Evolutionary conservation across 2,888 invertebrate genomes (phyloP).

Genomic region (Priocnemis perturbator): DNA sequence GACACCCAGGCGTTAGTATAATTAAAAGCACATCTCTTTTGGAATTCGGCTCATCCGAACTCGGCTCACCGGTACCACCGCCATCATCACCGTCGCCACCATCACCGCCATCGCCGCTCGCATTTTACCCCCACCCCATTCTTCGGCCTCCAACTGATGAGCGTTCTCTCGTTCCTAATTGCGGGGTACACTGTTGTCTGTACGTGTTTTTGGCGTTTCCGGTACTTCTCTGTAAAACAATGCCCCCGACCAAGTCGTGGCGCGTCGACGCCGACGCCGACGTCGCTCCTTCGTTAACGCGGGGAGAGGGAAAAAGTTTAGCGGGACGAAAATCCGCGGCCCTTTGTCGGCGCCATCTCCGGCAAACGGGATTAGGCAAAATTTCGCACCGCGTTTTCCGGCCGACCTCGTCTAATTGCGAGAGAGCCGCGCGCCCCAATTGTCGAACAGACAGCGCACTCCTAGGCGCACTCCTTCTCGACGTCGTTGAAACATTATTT

Average conservation of each 20-base stretch:
- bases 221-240: conserved; percentile 38
- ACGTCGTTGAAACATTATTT: too few relatives aligned
- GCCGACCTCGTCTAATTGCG: too few relatives aligned
- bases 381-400: too few relatives aligned
- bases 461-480: too few relatives aligned
- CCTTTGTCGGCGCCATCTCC: too few relatives aligned
- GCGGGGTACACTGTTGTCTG: conserved; percentile 41
- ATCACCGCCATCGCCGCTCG: not conserved
- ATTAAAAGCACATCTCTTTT: conserved; percentile 73
- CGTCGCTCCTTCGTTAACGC: not conserved
- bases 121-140: not conserved
- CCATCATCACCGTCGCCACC: conserved; percentile 6
- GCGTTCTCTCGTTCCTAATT: conserved; percentile 54
- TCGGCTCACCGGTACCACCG: conserved; percentile 13
- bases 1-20: conserved; percentile 67
- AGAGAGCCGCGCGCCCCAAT: too few relatives aligned
- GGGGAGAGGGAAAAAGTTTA: conserved; percentile 14
- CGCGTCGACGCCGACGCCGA: conserved; percentile 13
- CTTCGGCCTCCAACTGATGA: not conserved
- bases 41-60: conserved; percentile 60
- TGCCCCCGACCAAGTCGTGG: conserved; percentile 33
- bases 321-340: too few relatives aligned
- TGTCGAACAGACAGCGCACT: too few relatives aligned
- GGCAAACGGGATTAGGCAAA: too few relatives aligned
- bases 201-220: conserved; percentile 47